Evolutionary conservation across 2,113 vertebrate species (phyloP).

Genomic region (Solea solea): DNA sequence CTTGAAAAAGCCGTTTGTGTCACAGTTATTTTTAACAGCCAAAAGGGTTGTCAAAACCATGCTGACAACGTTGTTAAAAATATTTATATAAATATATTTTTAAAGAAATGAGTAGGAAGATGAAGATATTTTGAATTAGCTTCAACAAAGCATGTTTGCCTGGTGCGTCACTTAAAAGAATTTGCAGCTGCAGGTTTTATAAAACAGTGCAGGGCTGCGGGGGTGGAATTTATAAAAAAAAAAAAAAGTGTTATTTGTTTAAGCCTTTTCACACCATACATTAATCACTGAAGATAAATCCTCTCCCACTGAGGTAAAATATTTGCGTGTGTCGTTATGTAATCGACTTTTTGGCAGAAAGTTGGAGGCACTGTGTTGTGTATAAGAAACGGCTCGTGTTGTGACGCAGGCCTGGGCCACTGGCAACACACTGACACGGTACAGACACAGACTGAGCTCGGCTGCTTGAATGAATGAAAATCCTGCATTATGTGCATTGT

Average conservation of each 20-base stretch:
- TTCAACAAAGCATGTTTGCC: slow-evolving; percentile 7
- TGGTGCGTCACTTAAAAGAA: slow-evolving; percentile 31
- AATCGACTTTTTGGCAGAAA: background rate
- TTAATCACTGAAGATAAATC: background rate
- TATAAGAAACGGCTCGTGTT: background rate
- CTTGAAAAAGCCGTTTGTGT: no score
- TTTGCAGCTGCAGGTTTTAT: slow-evolving; percentile 26
- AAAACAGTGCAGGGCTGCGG: slow-evolving; percentile 4
- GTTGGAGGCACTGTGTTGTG: no score
- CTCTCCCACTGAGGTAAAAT: background rate
- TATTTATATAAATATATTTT: background rate
- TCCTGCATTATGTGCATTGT: slow-evolving; percentile 16
- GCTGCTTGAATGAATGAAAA: slow-evolving; percentile 30
- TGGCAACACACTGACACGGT: slow-evolving; percentile 11
- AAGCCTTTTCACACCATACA: slow-evolving; percentile 5
- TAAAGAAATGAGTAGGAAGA: slow-evolving; percentile 17
- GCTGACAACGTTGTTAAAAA: no score
- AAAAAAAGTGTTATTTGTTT: slow-evolving; percentile 10
- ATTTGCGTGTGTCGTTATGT: background rate
- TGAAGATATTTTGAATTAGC: slow-evolving; percentile 6
- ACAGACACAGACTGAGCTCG: slow-evolving; percentile 27
- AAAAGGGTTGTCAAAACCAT: no score
- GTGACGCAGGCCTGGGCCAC: background rate
- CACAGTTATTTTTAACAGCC: no score
- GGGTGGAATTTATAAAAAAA: slow-evolving; percentile 16